A percentile compares a stretch with the other conserved stretches of the same genome.
Conservation (phyloP, 2,113 vertebrate species). For the Callospermophilus lateralis region DNA sequence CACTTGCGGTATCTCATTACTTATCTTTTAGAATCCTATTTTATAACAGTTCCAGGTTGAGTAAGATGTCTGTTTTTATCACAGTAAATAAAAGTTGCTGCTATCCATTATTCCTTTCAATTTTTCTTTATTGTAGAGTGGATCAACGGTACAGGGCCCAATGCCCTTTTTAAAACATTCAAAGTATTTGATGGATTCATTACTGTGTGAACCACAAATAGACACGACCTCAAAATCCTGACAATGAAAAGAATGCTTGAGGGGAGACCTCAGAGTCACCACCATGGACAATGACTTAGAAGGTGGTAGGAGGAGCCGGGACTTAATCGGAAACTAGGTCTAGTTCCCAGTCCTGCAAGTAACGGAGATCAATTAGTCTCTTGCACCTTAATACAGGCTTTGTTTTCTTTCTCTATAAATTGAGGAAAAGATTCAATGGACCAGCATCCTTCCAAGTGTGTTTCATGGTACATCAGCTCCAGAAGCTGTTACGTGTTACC, state of each 20-base stretch:
- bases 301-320: not conserved
- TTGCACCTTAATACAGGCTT: not conserved
- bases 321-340: not conserved
- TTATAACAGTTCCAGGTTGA: not conserved
- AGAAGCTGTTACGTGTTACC: not conserved
- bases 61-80: slow-evolving; percentile 22
- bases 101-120: not conserved
- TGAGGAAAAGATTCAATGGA: not conserved
- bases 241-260: slow-evolving; percentile 42
- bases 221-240: slow-evolving; percentile 52
- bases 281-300: not conserved
- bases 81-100: not conserved
- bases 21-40: slow-evolving; percentile 17
- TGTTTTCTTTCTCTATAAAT: not conserved
- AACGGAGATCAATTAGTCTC: not conserved
- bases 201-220: slow-evolving; percentile 71
- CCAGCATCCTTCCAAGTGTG: not conserved
- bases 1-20: not conserved
- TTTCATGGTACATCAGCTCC: not conserved
- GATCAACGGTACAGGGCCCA: slow-evolving; percentile 46
- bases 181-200: slow-evolving; percentile 69
- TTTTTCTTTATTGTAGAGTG: slow-evolving; percentile 21
- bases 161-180: slow-evolving; percentile 64
- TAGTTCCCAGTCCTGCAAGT: not conserved
- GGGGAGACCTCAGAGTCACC: not conserved